Evolutionary conservation across 2,888 invertebrate genomes (phyloP), one percentile per base, ranked within the genome.

Genomic region (Caenorhabditis uteleia): DNA sequence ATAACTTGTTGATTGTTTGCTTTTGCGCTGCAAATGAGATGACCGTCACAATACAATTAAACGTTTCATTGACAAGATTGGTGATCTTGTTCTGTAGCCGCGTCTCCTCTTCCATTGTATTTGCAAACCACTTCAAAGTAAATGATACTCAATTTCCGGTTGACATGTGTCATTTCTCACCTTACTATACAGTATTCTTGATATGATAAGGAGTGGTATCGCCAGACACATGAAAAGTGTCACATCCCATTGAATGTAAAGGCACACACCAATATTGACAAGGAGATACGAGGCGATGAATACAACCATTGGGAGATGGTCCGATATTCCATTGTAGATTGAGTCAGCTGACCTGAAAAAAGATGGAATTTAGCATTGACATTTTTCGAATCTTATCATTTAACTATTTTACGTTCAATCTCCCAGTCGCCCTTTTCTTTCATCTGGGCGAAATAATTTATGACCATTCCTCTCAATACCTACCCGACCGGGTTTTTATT

Each of bases 241-340:
- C 20, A 80, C 80, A 57, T 81, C 78, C 81, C 81, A 81, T 54
- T 80, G 79, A 23, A 76, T 80, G 56, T 77, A 79, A 21, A 79
- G 27, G 36, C 75, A 77, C 16, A 76, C 64, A 38, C 72, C 66
- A 18, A 72, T 69, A 31, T 72, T 72, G 21, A 72, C 72, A n/a
- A 72, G 33, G 8, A 72, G 64, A 34, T 79, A 80, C 14, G 70
- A 68, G 23, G 67, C 53, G 27, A 77, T 79, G 54, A 80, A 79
- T n/a, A 79, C 56, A n/a, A 75, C 62, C 77, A 80, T 78, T 12
- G 81, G 81, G 14, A 81, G 49, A 59, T 82, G 78, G 42, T 82
- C 81, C 29, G 81, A 77, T 25, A 81, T 80, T 38, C 79, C 81
- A 49, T 77, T 78, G 65, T 82, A 79, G 42, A 81, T 82, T 21